Conservation (phyloP, 2,888 invertebrate species). For the Archips crataeganus region DNA sequence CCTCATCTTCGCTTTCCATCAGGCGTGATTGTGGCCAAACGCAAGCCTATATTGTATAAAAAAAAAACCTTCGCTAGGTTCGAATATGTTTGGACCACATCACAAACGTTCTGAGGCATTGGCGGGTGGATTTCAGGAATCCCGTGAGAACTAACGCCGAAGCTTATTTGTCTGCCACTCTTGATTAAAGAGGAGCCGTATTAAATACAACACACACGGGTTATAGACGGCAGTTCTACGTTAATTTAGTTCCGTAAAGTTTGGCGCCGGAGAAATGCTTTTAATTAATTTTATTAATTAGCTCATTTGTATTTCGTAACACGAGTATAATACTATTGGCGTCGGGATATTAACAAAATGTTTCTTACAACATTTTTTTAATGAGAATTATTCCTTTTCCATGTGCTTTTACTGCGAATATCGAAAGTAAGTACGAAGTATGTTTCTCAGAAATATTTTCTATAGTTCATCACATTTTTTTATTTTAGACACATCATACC, state of each 20-base stretch:
- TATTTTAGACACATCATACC: no score
- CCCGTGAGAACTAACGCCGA: conserved; percentile 42
- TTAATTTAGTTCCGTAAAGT: conserved; percentile 12
- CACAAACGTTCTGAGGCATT: conserved; percentile 13
- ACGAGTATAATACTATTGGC: background rate
- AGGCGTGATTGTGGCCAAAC: no score
- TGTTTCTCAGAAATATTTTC: no score
- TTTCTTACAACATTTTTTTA: background rate
- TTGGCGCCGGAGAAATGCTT: background rate
- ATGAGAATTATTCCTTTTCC: background rate
- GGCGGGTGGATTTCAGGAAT: conserved; percentile 46
- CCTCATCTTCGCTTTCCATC: no score
- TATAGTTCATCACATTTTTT: no score
- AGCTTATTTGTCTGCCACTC: conserved; percentile 54
- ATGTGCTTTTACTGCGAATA: background rate
- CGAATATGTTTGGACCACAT: conserved; percentile 12
- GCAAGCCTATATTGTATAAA: no score
- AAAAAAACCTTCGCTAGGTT: background rate
- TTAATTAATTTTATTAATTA: conserved; percentile 9
- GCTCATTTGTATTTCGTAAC: background rate
- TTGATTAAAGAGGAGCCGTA: conserved; percentile 51
- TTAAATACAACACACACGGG: conserved; percentile 26
- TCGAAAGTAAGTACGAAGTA: no score
- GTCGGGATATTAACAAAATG: background rate
- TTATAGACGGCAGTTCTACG: conserved; percentile 19